phyloP scores from a whole-genome alignment of 2,888 invertebrate species.

The Chironomus tentans region DNA sequence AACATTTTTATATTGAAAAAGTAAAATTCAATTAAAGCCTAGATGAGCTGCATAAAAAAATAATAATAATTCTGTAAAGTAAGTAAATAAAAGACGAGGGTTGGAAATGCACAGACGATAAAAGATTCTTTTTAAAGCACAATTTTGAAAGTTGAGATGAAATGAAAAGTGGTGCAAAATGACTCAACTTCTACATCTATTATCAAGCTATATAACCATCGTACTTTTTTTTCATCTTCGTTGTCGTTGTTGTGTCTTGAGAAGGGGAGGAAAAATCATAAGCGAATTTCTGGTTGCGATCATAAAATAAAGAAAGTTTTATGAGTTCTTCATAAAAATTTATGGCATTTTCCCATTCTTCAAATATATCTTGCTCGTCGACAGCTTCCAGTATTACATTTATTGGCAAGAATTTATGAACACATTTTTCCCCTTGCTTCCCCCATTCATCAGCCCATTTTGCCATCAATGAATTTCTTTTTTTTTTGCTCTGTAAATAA shows the following conservation, averaged over 20 bases:
- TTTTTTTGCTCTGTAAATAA: too few relatives aligned
- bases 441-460: too few relatives aligned
- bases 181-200: too few relatives aligned
- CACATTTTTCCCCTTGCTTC: background rate
- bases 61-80: too few relatives aligned
- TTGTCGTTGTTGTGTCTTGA: background rate
- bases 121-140: background rate
- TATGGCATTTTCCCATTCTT: conserved; percentile 1
- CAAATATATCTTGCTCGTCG: background rate
- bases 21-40: background rate
- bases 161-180: background rate
- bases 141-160: background rate
- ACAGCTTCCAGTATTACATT: conserved; percentile 2
- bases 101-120: background rate
- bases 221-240: too few relatives aligned
- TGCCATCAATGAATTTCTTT: too few relatives aligned
- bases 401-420: conserved; percentile 4
- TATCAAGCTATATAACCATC: too few relatives aligned
- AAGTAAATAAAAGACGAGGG: too few relatives aligned
- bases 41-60: background rate
- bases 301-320: background rate
- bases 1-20: background rate
- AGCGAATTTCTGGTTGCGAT: conserved; percentile 8
- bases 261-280: background rate
- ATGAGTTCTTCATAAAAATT: conserved; percentile 4